Base-by-base conservation (phyloP, 2,797 vertebrate species). In the Eremophila alpestris region DNA sequence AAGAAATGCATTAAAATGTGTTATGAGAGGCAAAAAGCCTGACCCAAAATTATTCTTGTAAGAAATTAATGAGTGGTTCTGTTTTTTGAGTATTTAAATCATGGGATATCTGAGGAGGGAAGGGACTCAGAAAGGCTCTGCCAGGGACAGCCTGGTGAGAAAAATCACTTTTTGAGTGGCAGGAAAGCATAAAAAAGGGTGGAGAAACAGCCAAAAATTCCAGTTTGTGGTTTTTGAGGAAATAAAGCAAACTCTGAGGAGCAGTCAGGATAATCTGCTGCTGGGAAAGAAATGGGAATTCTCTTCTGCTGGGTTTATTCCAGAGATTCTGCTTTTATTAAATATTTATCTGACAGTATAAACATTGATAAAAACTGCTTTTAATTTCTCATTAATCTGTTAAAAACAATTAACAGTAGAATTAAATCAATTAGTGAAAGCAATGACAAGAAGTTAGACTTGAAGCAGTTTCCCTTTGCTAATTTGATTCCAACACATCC, bases 301-400 rank as follows among this genome's bases (percentile, higher is more conserved):
- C n/a, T 29, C 41, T 16, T 12, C 23, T n/a, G 49, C 27, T 9
- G 0, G 22, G 12, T 46, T 46, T 5, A 13, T 46, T 54, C 3
- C 41, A 40, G 34, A n/a, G n/a, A 36, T 36, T 36, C 10, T 36
- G 10, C 36, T 10, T 55, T 21, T n/a, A 26, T 36, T 71, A 73
- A 58, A 56, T 38, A 89, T 91, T 40, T 95, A 97, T 98, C 95
- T 96, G 83, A 12, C 36, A 70, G 97, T 4, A 8, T 84, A 89
- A 98, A 97, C 10, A 17, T 48, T 69, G 81, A 83, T 58, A 94
- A 91, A 49, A 97, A 97, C 76, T 95, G 95, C 13, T 65, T 20
- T 62, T 77, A 9, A 73, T 96, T 95, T 88, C 86, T 84, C 92
- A 73, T 16, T 91, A 70, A 51, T 21, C 45, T 73, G 29, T 58